These are phyloP conservation scores for Planococcus citri DNA, from an alignment of 1,140 invertebrate genomes.

Conservation along the genomic window DNA sequence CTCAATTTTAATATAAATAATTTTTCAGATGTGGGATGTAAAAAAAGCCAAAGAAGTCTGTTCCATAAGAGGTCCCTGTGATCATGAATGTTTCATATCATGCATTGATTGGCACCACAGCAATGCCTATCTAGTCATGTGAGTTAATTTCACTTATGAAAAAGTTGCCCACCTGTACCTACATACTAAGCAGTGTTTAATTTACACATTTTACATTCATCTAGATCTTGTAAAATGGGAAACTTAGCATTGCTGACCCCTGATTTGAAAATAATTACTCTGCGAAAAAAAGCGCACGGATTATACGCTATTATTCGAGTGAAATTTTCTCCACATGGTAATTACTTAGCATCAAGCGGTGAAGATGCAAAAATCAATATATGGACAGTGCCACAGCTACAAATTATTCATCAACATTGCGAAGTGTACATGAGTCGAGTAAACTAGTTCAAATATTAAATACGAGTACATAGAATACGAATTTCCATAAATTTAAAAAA, in stretches of 20 bases:
- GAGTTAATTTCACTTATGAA: neutral
- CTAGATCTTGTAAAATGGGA: too few relatives aligned
- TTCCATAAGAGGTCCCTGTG: neutral
- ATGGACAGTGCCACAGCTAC: slow-evolving; percentile 22
- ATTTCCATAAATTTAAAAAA: too few relatives aligned
- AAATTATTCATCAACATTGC: slow-evolving; percentile 13
- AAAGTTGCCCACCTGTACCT: neutral
- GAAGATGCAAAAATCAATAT: slow-evolving; percentile 18
- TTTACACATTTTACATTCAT: too few relatives aligned
- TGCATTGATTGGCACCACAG: neutral
- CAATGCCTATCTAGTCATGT: neutral
- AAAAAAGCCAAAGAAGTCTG: neutral
- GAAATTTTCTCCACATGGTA: slow-evolving; percentile 22
- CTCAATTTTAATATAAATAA: too few relatives aligned
- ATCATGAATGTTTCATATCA: neutral
- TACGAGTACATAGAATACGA: too few relatives aligned
- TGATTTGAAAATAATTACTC: too few relatives aligned
- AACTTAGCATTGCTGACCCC: too few relatives aligned
- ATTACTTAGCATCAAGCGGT: slow-evolving; percentile 23
- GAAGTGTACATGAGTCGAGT: slow-evolving; percentile 9
- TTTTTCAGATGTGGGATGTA: neutral
- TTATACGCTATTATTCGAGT: neutral
- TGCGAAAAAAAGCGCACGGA: neutral
- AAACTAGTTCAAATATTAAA: neutral
- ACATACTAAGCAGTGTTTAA: neutral